phyloP scores from a whole-genome alignment of 2,888 invertebrate species.

The Netelia inedita region DNA sequence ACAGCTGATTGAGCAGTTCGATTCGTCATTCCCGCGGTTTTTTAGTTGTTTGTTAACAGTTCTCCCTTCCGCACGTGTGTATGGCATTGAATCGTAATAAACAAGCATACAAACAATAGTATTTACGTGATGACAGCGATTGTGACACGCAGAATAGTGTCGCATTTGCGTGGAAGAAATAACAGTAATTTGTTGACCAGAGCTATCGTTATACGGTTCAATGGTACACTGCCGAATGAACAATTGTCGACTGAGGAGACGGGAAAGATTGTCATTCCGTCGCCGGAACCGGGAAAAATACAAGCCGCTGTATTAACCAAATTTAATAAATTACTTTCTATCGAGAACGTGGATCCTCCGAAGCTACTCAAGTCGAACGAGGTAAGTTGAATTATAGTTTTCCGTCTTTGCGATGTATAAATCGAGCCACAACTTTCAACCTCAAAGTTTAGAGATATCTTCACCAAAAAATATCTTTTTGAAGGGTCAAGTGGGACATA shows the following conservation, averaged over 20 bases:
- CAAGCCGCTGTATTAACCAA: slow-evolving; percentile 86
- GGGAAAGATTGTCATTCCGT: slow-evolving; percentile 63
- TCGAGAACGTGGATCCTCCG: slow-evolving; percentile 85
- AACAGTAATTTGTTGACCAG: slow-evolving; percentile 50
- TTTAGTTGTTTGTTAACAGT: slow-evolving; percentile 34
- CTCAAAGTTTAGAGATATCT: slow-evolving; percentile 22
- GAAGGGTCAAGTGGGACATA: background rate
- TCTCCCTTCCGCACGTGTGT: background rate
- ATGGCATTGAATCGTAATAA: background rate
- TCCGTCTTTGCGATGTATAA: background rate
- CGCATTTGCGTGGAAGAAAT: slow-evolving; percentile 54
- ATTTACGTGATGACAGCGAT: slow-evolving; percentile 58
- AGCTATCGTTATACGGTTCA: slow-evolving; percentile 53
- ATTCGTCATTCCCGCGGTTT: slow-evolving; percentile 12
- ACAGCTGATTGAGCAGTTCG: slow-evolving; percentile 48
- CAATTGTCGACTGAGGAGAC: slow-evolving; percentile 64
- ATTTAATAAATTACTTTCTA: slow-evolving; percentile 85
- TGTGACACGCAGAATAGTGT: slow-evolving; percentile 55
- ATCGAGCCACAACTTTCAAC: slow-evolving; percentile 28
- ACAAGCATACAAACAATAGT: background rate
- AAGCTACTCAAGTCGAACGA: slow-evolving; percentile 85
- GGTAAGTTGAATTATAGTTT: slow-evolving; percentile 74
- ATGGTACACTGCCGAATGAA: slow-evolving; percentile 58
- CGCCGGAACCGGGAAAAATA: slow-evolving; percentile 75
- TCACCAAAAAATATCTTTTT: background rate